Percentiles rank a stretch among this genome's conserved stretches.
Evolutionary conservation across 2,113 vertebrate genomes (phyloP).

Genomic region (Poicephalus gulielmi): DNA sequence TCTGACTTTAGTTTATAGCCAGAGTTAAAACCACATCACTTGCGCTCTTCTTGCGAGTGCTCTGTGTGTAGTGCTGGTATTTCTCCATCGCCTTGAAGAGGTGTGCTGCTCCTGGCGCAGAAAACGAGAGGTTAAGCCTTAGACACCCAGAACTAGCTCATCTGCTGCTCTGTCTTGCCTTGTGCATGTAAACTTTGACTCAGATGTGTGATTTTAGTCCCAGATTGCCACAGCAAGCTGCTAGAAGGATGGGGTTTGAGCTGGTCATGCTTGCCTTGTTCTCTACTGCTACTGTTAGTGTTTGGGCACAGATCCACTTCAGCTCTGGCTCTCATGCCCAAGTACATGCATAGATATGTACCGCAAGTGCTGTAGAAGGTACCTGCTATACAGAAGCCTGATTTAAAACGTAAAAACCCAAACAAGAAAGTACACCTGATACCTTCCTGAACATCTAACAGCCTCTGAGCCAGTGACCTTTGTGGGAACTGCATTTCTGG

Average conservation of each 20-base stretch:
- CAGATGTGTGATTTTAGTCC: background rate
- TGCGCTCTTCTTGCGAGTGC: background rate
- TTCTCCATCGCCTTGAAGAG: background rate
- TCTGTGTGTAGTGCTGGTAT: background rate
- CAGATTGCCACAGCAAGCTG: background rate
- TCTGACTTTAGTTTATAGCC: background rate
- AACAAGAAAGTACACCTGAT: background rate
- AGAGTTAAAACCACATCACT: background rate
- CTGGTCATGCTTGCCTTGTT: background rate
- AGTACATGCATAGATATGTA: background rate
- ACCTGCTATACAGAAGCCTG: background rate
- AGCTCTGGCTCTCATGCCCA: background rate
- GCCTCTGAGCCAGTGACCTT: background rate
- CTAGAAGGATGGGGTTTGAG: background rate
- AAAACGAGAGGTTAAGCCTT: background rate
- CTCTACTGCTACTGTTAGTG: background rate
- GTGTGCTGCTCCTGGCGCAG: background rate
- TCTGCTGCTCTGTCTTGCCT: background rate
- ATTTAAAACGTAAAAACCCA: background rate
- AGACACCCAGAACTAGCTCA: background rate
- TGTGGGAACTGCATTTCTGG: background rate
- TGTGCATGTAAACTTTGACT: background rate
- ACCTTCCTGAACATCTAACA: background rate
- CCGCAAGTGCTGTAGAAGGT: background rate
- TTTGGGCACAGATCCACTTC: background rate